A percentile compares a stretch with the other conserved stretches of the same genome.
Evolutionary conservation across 1,140 invertebrate species (phyloP).

Genomic region (Trialeurodes vaporariorum): DNA sequence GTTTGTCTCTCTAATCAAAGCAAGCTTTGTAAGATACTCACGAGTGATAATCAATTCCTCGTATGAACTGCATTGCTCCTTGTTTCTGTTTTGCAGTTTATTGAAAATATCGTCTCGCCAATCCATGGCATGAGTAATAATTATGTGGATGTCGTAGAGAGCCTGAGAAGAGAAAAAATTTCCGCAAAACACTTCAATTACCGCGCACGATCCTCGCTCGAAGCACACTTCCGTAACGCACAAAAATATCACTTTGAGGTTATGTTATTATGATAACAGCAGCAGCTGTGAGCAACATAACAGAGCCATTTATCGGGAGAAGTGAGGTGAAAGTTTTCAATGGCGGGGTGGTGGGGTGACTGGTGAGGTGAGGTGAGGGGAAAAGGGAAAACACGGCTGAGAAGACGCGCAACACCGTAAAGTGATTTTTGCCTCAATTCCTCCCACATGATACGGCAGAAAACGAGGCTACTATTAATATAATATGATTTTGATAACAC

Average conservation of each 20-base stretch:
- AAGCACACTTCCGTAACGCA: not conserved
- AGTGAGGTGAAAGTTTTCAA: no score
- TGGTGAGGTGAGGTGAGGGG: no score
- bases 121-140: not conserved
- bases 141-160: not conserved
- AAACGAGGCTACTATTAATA: no score
- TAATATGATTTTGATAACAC: no score
- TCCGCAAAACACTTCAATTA: not conserved
- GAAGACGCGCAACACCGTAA: no score
- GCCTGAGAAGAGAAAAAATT: not conserved
- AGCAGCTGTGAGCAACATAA: not conserved
- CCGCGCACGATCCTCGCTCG: not conserved
- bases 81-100: conserved; percentile 1
- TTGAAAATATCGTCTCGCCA: not conserved
- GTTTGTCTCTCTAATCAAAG: not conserved
- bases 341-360: no score
- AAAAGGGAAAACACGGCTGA: no score
- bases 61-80: not conserved
- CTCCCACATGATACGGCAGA: no score
- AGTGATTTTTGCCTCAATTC: no score
- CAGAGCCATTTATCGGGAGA: not conserved
- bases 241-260: not conserved
- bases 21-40: not conserved
- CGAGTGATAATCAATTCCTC: not conserved
- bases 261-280: not conserved